phyloP scores from a whole-genome alignment of 2,888 invertebrate genomes.

The Acanthopleura granulata region DNA sequence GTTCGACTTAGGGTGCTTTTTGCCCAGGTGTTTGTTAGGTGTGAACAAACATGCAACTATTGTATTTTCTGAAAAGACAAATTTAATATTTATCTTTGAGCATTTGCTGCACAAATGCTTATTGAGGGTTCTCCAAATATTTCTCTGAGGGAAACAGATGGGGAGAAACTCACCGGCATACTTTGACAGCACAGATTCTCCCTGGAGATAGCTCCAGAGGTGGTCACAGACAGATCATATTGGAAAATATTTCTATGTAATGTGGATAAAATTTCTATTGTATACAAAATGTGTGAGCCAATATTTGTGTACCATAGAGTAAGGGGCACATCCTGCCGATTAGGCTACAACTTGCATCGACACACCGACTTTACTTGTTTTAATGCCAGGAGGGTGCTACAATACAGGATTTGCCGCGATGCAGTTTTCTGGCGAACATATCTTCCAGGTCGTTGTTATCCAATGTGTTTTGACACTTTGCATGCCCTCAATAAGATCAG shows the following conservation, averaged over 20 bases:
- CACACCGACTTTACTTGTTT: no score
- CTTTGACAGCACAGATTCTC: no score
- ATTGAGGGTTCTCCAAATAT: slow-evolving; percentile 8
- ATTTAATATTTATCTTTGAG: slow-evolving; percentile 15
- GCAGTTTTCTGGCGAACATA: no score
- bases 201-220: no score
- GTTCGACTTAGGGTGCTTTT: slow-evolving; percentile 6
- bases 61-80: slow-evolving; percentile 15
- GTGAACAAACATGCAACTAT: slow-evolving; percentile 13
- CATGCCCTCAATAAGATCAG: no score
- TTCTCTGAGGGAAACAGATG: background rate
- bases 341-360: no score
- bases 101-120: slow-evolving; percentile 20
- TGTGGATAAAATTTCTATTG: slow-evolving; percentile 15
- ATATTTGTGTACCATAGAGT: slow-evolving; percentile 19
- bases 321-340: no score
- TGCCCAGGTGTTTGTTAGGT: slow-evolving; percentile 14
- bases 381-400: no score
- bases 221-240: slow-evolving; percentile 4
- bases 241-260: slow-evolving; percentile 8
- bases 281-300: slow-evolving; percentile 2
- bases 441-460: no score
- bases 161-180: no score
- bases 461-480: no score
- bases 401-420: no score